Evolutionary conservation across 2,888 invertebrate genomes (phyloP).

Genomic region (Alsophila aescularia): DNA sequence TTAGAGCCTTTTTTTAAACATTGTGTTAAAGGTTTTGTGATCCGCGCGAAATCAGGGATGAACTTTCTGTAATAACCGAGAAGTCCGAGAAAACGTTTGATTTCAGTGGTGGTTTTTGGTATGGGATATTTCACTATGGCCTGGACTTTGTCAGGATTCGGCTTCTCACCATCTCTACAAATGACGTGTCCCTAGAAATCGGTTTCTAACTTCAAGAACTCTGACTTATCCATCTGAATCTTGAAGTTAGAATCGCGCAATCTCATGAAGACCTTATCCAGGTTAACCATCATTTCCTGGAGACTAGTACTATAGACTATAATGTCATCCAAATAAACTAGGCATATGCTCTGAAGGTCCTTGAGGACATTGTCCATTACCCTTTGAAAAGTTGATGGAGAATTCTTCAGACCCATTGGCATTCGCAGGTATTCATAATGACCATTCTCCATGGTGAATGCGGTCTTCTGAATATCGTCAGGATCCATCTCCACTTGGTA

Average conservation of each 20-base stretch:
- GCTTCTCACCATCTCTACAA: slow-evolving; percentile 40
- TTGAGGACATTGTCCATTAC: too few relatives aligned
- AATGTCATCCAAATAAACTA: slow-evolving; percentile 50
- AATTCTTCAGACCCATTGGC: too few relatives aligned
- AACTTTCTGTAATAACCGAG: too few relatives aligned
- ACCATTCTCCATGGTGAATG: slow-evolving; percentile 42
- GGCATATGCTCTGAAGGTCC: slow-evolving; percentile 18
- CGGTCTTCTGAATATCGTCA: slow-evolving; percentile 43
- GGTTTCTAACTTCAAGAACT: slow-evolving; percentile 38
- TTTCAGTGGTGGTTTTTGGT: slow-evolving; percentile 41
- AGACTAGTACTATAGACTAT: slow-evolving; percentile 40
- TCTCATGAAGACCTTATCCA: slow-evolving; percentile 38
- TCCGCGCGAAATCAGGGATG: too few relatives aligned
- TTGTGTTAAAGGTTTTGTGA: too few relatives aligned
- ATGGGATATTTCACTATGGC: slow-evolving; percentile 41
- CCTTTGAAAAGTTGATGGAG: too few relatives aligned
- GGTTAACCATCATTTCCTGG: slow-evolving; percentile 12
- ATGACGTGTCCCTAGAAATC: slow-evolving; percentile 41
- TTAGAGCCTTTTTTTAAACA: too few relatives aligned
- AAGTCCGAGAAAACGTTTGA: slow-evolving; percentile 41
- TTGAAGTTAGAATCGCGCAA: slow-evolving; percentile 40
- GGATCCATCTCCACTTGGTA: too few relatives aligned
- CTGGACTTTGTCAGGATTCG: slow-evolving; percentile 40
- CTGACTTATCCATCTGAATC: too few relatives aligned
- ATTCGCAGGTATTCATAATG: slow-evolving; percentile 47